Evolutionary conservation across 2,888 invertebrate genomes (phyloP).

Genomic region (Drosophila meridiana): DNA sequence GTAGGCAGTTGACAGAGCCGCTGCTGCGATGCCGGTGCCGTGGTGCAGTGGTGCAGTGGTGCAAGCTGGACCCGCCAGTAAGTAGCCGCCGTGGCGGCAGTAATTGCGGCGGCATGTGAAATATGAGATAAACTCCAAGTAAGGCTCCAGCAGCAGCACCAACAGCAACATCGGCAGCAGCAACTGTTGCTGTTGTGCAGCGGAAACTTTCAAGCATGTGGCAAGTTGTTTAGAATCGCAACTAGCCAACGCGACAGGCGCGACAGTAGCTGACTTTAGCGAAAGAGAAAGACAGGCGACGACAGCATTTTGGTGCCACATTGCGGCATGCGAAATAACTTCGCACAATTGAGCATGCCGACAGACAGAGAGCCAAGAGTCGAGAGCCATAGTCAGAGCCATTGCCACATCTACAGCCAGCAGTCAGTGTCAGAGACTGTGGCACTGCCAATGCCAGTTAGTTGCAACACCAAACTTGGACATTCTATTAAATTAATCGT

Average conservation of each 20-base stretch:
- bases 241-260: conserved; percentile 52
- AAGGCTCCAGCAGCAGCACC: conserved; percentile 51
- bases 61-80: conserved; percentile 44
- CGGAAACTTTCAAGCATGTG: conserved; percentile 75
- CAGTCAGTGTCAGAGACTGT: conserved; percentile 3
- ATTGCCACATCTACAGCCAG: not conserved
- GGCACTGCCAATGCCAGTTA: conserved; percentile 20
- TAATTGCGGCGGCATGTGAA: conserved; percentile 81
- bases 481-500: conserved; percentile 82
- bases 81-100: conserved; percentile 74
- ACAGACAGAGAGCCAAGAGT: conserved; percentile 41
- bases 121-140: conserved; percentile 82
- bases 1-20: conserved; percentile 75
- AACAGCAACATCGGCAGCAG: not conserved
- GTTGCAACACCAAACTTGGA: conserved; percentile 75
- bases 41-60: conserved; percentile 27
- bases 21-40: conserved; percentile 18
- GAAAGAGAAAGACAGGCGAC: conserved; percentile 47
- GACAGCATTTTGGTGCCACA: conserved; percentile 80
- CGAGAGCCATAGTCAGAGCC: conserved; percentile 10
- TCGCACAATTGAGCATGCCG: conserved; percentile 81
- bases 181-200: conserved; percentile 23
- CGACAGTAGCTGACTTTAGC: conserved; percentile 18
- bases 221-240: conserved; percentile 81
- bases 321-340: conserved; percentile 81